phyloP scores from a whole-genome alignment of 2,797 vertebrate genomes.

The Coccyzus lansbergi region DNA sequence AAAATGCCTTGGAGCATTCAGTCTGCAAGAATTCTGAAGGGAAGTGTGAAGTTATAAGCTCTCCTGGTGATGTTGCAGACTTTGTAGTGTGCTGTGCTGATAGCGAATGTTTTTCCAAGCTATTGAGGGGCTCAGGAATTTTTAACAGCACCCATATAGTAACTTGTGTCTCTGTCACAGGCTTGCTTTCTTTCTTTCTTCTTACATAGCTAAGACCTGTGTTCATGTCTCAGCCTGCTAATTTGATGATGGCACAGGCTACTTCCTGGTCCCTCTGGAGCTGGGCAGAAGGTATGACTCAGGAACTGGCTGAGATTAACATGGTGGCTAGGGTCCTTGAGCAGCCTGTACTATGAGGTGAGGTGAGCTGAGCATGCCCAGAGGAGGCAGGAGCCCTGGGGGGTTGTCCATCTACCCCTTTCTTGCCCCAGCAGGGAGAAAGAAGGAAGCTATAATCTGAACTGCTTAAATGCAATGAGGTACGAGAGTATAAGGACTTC shows the following conservation, averaged over 20 bases:
- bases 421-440: neutral
- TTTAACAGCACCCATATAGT: neutral
- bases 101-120: neutral
- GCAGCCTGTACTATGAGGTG: neutral
- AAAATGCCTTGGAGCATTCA: neutral
- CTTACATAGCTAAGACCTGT: no score
- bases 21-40: neutral
- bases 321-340: neutral
- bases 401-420: neutral
- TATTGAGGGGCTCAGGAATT: neutral
- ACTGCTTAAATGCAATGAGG: neutral
- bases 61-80: neutral
- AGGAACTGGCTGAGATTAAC: neutral
- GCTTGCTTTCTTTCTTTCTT: no score
- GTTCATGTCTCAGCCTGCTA: no score
- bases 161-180: neutral
- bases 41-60: neutral
- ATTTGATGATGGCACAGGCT: neutral
- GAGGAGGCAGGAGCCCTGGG: neutral
- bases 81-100: neutral
- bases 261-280: neutral
- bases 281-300: neutral
- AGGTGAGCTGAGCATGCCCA: neutral
- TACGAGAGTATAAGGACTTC: neutral
- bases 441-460: neutral